Conservation (phyloP, 2,113 vertebrate species). For the Merops nubicus region DNA sequence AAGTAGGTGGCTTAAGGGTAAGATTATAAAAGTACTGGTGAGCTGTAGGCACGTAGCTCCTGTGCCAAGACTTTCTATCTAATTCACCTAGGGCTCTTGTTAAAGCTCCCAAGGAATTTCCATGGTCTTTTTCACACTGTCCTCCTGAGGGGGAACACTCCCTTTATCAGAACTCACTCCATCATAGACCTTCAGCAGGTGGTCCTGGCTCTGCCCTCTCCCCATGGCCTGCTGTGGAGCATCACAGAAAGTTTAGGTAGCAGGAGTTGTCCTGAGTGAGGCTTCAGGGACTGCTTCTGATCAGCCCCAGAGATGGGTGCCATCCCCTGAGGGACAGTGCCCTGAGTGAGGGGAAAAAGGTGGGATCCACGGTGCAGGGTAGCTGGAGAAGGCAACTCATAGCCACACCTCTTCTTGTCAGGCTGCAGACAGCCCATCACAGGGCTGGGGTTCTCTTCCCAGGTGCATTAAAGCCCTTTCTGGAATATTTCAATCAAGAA, state of each 20-base stretch:
- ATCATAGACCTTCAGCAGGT: not conserved
- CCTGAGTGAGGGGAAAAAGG: not conserved
- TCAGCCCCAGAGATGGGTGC: rapidly evolving
- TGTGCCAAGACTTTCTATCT: not conserved
- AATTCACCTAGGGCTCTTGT: not conserved
- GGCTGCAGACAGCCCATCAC: not conserved
- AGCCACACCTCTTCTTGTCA: not conserved
- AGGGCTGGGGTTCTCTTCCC: not conserved
- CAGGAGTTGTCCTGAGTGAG: not conserved
- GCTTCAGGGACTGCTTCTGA: not conserved
- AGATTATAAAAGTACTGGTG: not conserved
- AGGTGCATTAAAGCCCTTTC: not conserved
- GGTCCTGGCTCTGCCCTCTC: not conserved
- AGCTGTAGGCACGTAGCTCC: not conserved
- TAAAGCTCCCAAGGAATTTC: not conserved
- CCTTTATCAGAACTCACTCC: not conserved
- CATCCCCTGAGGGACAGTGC: no score
- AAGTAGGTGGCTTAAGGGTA: not conserved
- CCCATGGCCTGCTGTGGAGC: not conserved
- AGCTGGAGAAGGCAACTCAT: not conserved
- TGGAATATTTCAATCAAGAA: not conserved
- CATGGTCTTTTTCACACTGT: not conserved
- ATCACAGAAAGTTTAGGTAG: not conserved
- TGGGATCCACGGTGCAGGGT: rapidly evolving
- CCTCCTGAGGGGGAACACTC: not conserved